These are phyloP conservation scores for Cosmopolites sordidus DNA, from an alignment of 2,888 invertebrate genomes.

Conservation along the genomic window DNA sequence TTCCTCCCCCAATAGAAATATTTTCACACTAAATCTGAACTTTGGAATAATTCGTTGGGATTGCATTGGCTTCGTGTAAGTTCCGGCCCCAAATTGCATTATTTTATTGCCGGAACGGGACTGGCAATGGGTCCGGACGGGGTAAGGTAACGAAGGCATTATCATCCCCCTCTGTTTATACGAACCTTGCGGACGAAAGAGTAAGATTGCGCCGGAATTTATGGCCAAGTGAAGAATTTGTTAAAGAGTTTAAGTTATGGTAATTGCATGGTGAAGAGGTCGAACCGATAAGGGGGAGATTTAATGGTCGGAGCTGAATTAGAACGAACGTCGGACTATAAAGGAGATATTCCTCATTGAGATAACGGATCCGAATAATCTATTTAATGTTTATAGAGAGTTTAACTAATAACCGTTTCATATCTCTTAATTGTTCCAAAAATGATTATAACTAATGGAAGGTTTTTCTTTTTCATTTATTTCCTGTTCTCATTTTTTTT, in stretches of 20 bases:
- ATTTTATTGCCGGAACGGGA: no score
- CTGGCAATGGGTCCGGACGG: no score
- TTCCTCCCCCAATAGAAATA: no score
- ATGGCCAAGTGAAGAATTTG: slow-evolving; percentile 16
- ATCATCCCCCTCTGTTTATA: slow-evolving; percentile 18
- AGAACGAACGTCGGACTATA: no score
- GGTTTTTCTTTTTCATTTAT: no score
- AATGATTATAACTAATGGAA: no score
- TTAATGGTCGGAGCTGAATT: slow-evolving; percentile 2
- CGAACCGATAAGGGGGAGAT: slow-evolving; percentile 10
- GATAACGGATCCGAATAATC: no score
- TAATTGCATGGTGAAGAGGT: slow-evolving; percentile 17
- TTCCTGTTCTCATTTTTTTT: no score
- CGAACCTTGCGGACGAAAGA: slow-evolving; percentile 6
- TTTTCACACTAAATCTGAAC: not conserved
- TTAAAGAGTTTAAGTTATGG: slow-evolving; percentile 18
- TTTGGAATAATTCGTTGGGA: not conserved
- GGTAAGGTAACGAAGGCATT: slow-evolving; percentile 7
- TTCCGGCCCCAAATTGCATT: not conserved
- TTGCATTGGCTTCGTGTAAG: not conserved
- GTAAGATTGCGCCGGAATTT: slow-evolving; percentile 23
- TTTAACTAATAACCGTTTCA: no score
- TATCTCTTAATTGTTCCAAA: no score
- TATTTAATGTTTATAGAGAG: no score
- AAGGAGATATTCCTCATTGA: no score